Conservation (phyloP, 2,797 vertebrate species). For the Schizothorax lantsangensis region DNA sequence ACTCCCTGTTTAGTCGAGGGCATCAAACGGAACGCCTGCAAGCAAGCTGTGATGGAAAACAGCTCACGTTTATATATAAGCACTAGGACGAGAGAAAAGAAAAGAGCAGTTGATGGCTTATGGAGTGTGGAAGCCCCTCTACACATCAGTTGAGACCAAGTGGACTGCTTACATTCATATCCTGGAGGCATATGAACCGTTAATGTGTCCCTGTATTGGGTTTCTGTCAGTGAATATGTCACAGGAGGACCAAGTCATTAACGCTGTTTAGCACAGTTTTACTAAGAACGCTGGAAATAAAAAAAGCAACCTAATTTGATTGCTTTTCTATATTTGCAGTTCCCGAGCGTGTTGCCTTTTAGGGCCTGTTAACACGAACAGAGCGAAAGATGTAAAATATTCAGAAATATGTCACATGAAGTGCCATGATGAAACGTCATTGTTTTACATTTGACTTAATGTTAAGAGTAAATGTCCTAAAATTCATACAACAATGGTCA, state of each 20-base stretch:
- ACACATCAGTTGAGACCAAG: slow-evolving; percentile 59
- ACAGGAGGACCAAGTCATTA: slow-evolving; percentile 40
- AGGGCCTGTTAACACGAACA: not conserved
- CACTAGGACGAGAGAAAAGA: slow-evolving; percentile 32
- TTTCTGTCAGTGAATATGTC: slow-evolving; percentile 69
- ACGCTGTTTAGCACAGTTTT: slow-evolving; percentile 28
- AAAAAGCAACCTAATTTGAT: slow-evolving; percentile 44
- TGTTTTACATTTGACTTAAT: not conserved
- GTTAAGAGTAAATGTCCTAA: not conserved
- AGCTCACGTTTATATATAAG: slow-evolving; percentile 40
- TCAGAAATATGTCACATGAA: not conserved
- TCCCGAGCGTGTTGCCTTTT: slow-evolving; percentile 11
- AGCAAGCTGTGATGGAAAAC: slow-evolving; percentile 69
- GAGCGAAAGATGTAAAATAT: not conserved
- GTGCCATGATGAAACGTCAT: not conserved
- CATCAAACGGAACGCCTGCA: slow-evolving; percentile 75
- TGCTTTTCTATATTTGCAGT: slow-evolving; percentile 39
- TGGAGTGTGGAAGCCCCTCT: slow-evolving; percentile 69
- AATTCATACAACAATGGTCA: not conserved
- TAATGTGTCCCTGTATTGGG: slow-evolving; percentile 69
- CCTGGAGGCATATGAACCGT: slow-evolving; percentile 49
- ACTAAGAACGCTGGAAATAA: slow-evolving; percentile 32
- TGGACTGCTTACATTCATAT: slow-evolving; percentile 70
- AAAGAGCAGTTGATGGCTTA: slow-evolving; percentile 67
- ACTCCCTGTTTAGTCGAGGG: slow-evolving; percentile 70